These are phyloP conservation scores for Agonopterix alstromeriana DNA, from an alignment of 2,888 invertebrate species.

Conservation along the genomic window DNA sequence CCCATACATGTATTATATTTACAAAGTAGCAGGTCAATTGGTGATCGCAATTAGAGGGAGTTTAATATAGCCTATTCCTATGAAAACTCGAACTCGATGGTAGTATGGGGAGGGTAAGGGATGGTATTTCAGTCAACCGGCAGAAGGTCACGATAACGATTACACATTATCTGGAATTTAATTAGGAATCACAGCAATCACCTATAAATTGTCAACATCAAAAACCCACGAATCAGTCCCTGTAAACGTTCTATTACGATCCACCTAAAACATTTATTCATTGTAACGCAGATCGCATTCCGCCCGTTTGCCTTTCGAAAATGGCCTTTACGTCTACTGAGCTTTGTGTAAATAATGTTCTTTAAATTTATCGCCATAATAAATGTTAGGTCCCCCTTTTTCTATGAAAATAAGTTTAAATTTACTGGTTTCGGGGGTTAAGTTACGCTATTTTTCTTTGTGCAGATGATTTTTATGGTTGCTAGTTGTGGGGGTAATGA, in stretches of 20 bases:
- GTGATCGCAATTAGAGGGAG: too few relatives aligned
- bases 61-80: too few relatives aligned
- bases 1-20: too few relatives aligned
- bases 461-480: conserved; percentile 21
- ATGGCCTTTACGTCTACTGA: conserved; percentile 67
- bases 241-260: conserved; percentile 29
- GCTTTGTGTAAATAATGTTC: conserved; percentile 75
- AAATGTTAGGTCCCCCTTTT: conserved; percentile 66
- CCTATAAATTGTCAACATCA: neutral
- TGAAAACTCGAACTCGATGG: too few relatives aligned
- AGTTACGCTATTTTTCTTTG: conserved; percentile 33
- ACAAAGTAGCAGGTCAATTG: too few relatives aligned
- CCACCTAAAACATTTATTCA: conserved; percentile 60
- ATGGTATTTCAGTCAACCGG: too few relatives aligned
- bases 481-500: conserved; percentile 3
- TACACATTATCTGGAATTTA: too few relatives aligned
- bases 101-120: too few relatives aligned
- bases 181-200: too few relatives aligned
- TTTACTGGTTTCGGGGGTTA: conserved; percentile 48
- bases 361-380: conserved; percentile 71
- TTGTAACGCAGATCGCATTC: conserved; percentile 56
- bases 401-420: conserved; percentile 71
- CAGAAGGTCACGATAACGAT: too few relatives aligned
- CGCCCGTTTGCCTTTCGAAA: conserved; percentile 57
- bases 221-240: neutral